Evolutionary conservation across 2,888 invertebrate species (phyloP).

Genomic region (Pristionchus exspectatus): DNA sequence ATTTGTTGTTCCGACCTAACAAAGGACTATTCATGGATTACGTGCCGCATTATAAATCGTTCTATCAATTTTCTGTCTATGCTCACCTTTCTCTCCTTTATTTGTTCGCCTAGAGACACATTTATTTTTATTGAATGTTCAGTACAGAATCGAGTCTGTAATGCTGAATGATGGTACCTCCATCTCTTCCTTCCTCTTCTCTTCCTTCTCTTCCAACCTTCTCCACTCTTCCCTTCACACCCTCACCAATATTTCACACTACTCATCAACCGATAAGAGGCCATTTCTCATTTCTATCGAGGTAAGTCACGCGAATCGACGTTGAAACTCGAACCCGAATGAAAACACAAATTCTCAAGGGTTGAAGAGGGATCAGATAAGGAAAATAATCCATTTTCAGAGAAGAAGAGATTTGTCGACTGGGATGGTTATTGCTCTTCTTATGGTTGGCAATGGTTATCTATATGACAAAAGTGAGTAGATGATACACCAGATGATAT

Average conservation of each 20-base stretch:
- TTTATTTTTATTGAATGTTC: background rate
- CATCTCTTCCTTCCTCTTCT: background rate
- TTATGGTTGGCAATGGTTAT: constrained; percentile 68
- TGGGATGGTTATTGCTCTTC: constrained; percentile 68
- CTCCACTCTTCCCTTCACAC: background rate
- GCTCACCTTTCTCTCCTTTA: background rate
- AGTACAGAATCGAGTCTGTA: background rate
- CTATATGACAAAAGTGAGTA: constrained; percentile 66
- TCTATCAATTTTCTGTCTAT: background rate
- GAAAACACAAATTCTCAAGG: background rate
- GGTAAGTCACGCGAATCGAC: constrained; percentile 31
- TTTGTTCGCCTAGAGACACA: background rate
- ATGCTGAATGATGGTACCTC: constrained; percentile 3
- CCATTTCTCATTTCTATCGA: constrained; percentile 52
- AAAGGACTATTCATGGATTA: background rate
- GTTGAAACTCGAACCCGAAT: background rate
- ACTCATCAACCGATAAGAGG: constrained; percentile 20
- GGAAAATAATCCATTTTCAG: constrained; percentile 39
- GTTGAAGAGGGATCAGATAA: background rate
- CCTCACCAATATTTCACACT: constrained; percentile 12
- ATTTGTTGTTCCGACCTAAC: background rate
- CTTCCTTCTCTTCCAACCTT: background rate
- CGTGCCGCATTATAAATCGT: background rate
- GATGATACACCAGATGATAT: background rate
- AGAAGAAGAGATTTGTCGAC: constrained; percentile 66